Conservation (phyloP, 35 echinoderm and acorn worm species). For the Heliocidaris erythrogramma region DNA sequence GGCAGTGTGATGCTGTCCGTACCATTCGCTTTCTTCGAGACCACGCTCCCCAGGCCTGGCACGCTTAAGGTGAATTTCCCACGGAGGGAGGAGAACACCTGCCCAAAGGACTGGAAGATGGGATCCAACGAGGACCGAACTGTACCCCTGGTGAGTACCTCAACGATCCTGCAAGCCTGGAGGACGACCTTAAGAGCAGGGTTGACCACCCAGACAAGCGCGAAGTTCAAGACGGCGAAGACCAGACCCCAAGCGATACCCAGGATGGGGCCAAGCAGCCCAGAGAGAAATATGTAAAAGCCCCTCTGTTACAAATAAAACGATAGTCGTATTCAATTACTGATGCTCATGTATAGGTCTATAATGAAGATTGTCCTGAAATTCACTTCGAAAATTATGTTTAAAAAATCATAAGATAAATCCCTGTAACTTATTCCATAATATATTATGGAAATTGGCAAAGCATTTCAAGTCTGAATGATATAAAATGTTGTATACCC, state of each 20-base stretch:
- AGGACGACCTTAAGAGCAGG: constrained; percentile 43
- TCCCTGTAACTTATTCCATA: too few relatives aligned
- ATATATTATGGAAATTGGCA: too few relatives aligned
- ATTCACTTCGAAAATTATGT: too few relatives aligned
- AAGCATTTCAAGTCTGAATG: too few relatives aligned
- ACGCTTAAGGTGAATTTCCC: constrained; percentile 10
- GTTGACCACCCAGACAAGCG: constrained; percentile 49
- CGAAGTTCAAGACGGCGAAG: constrained; percentile 59
- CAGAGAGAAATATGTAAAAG: constrained; percentile 52
- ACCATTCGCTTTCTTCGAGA: background rate
- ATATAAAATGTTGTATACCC: too few relatives aligned
- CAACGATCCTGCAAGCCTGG: constrained; percentile 27
- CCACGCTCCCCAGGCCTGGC: background rate
- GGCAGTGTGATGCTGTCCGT: background rate
- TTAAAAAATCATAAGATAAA: too few relatives aligned
- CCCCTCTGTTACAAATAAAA: constrained; percentile 39
- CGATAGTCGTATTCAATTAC: too few relatives aligned
- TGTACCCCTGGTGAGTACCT: background rate
- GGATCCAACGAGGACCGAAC: constrained; percentile 46
- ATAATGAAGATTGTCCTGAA: too few relatives aligned
- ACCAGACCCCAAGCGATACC: constrained; percentile 49
- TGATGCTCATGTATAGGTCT: too few relatives aligned
- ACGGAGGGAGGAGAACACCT: constrained; percentile 20
- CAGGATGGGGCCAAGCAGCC: constrained; percentile 53
- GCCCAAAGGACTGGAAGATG: constrained; percentile 63